Evolutionary conservation across 53 echinoderm and acorn worm species (phyloP), one percentile per base, ranked within the genome.

Genomic region (Stichopus horrens): DNA sequence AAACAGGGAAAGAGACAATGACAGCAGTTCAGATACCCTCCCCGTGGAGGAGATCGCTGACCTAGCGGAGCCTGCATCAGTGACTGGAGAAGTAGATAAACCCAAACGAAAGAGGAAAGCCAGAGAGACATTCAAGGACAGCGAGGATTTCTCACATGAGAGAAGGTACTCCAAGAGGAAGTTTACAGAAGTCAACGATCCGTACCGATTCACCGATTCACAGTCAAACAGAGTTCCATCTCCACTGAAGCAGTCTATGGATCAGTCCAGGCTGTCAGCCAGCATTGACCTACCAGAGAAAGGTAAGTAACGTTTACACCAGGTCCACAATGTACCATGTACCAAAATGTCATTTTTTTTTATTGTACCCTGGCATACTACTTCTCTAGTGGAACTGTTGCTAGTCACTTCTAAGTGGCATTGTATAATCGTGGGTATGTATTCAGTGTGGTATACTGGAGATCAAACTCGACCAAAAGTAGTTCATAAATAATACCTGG

Each of bases 161-260:
- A 13, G 71, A 4, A 71, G 71, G n/a, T 0, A 0, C 19, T 18
- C 71, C 71, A 71, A 71, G 18, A 52, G 51, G 74, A 84, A 57
- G 57, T 55, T 23, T 21, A 54, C 59, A 22, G 57, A 23, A 9
- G 86, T 67, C 16, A 90, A 93, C 78, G 96, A 96, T 82, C 96
- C 96, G 5, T 96, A 93, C 76, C 93, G 95, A 9, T 96, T 93
- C 63, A 92, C 95, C 5, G 96, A 96, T 53, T 96, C 96, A 5
- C 96, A 96, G 84, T 95, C 93, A 52, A 95, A 95, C 76, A 93
- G 90, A 83, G 92, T 91, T 9, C 96, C 95, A 8, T 91, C 93
- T 5, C 96, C 93, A 1, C 79, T 92, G 81, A 96, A 94, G 55
- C 88, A 79, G 20, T 19, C 7, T 18, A 57, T 16, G 2, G 81